These are phyloP conservation scores for Chondrosia reniformis DNA, from an alignment of 37 sponge, comb jelly and placozoan genomes.

Conservation along the genomic window DNA sequence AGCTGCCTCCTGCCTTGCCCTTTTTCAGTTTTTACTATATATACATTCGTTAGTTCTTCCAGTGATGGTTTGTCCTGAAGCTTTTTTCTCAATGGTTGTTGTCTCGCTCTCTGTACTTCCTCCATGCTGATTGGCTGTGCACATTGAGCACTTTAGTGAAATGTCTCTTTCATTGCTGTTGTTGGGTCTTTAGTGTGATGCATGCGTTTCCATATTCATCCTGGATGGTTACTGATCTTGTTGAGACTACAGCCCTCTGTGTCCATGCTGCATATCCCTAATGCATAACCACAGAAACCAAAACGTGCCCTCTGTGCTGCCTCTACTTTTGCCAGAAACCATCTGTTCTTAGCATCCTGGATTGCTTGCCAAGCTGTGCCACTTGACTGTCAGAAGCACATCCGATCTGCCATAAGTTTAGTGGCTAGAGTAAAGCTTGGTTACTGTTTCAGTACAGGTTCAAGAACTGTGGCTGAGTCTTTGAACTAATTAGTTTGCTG, in stretches of 20 bases:
- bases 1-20: conserved; percentile 14
- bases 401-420: background rate
- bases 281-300: conserved; percentile 31
- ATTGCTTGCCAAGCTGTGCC: conserved; percentile 15
- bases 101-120: conserved; percentile 13
- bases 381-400: background rate
- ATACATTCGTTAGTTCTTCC: background rate
- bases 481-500: conserved; percentile 14
- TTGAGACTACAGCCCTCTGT: conserved; percentile 35
- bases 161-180: conserved; percentile 21
- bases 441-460: background rate
- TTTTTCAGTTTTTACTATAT: conserved; percentile 1
- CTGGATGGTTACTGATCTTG: background rate
- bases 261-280: conserved; percentile 26
- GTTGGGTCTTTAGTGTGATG: conserved; percentile 8
- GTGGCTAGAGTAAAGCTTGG: background rate
- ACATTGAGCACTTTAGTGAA: conserved; percentile 11
- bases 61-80: background rate
- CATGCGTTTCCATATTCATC: conserved; percentile 28
- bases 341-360: conserved; percentile 1
- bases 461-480: conserved; percentile 8
- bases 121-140: conserved; percentile 24
- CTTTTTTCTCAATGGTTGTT: conserved; percentile 5
- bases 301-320: conserved; percentile 29
- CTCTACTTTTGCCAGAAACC: conserved; percentile 21